phyloP scores from a whole-genome alignment of 1,140 invertebrate genomes.

The Rhagoletis pomonella region DNA sequence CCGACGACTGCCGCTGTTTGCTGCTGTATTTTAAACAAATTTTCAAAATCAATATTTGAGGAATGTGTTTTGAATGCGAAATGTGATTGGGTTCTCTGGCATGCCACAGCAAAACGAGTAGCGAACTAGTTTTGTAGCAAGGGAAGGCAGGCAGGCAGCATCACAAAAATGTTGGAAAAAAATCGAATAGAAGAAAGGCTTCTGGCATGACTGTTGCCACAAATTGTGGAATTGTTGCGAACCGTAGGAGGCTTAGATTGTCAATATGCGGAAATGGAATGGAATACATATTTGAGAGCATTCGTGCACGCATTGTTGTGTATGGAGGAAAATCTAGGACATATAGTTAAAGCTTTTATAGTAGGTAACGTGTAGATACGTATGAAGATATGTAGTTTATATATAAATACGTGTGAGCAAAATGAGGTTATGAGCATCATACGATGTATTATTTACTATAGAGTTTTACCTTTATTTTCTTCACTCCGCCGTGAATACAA shows the following conservation, averaged over 20 bases:
- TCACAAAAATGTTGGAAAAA: neutral
- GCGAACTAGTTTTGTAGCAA: neutral
- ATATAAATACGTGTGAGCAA: no score
- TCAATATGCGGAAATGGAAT: neutral
- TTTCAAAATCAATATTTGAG: conserved; percentile 72
- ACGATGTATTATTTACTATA: no score
- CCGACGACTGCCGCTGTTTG: conserved; percentile 6
- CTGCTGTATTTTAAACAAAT: conserved; percentile 71
- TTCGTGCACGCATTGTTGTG: neutral
- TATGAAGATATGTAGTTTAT: no score
- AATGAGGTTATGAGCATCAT: no score
- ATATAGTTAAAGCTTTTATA: no score
- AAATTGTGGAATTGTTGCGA: conserved; percentile 42
- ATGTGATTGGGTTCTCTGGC: conserved; percentile 59
- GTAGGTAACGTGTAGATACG: no score
- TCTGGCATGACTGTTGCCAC: conserved; percentile 29
- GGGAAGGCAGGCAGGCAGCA: neutral
- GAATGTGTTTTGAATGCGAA: conserved; percentile 73
- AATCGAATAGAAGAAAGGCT: neutral
- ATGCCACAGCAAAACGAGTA: conserved; percentile 1
- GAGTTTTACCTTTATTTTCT: no score
- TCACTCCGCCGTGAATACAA: no score
- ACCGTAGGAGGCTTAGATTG: neutral
- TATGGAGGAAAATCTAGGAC: no score
- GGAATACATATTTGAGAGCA: neutral